These are phyloP conservation scores for Maconellicoccus hirsutus DNA, from an alignment of 1,140 invertebrate species.

Conservation along the genomic window DNA sequence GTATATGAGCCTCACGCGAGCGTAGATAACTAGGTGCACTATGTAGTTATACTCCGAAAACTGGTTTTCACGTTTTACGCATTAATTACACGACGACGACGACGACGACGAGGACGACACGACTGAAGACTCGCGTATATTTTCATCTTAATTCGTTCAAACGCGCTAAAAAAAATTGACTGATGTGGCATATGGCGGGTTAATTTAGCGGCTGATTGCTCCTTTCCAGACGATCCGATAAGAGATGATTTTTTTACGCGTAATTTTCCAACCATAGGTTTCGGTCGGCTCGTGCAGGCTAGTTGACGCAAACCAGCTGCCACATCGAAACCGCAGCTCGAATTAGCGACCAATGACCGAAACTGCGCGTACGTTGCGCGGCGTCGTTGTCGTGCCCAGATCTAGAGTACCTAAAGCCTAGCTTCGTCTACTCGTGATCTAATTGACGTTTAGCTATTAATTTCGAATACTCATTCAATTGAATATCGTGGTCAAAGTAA, in stretches of 20 bases:
- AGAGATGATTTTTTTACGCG: no score
- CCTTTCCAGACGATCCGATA: no score
- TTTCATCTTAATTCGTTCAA: no score
- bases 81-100: no score
- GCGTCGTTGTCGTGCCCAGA: neutral
- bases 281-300: no score
- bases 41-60: no score
- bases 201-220: neutral
- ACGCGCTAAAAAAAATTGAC: neutral
- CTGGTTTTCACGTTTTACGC: no score
- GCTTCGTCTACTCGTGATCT: neutral
- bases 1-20: no score
- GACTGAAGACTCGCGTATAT: no score
- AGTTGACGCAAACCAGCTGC: neutral
- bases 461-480: neutral
- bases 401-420: neutral
- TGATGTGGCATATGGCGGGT: neutral
- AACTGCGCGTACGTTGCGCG: neutral
- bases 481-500: neutral
- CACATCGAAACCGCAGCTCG: neutral
- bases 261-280: no score
- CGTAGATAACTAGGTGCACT: no score
- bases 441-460: neutral
- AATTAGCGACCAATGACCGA: neutral
- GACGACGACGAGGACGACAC: no score